phyloP scores from a whole-genome alignment of 2,113 vertebrate genomes.

The Embiotoca jacksoni region DNA sequence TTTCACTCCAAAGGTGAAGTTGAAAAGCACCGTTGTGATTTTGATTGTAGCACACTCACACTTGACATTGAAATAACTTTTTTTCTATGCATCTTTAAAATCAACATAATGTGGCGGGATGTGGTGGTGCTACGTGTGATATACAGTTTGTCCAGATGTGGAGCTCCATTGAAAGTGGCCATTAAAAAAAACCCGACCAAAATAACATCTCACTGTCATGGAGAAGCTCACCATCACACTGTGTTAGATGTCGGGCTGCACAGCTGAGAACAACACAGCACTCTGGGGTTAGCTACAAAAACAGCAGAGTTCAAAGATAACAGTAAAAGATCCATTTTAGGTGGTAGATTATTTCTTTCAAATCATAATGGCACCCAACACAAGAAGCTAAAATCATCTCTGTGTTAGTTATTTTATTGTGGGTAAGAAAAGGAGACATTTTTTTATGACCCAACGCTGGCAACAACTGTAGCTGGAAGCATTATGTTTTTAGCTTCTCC shows the following conservation, averaged over 20 bases:
- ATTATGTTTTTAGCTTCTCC: no score
- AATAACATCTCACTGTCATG: neutral
- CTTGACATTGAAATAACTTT: neutral
- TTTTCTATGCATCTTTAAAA: neutral
- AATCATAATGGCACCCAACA: no score
- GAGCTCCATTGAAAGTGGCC: neutral
- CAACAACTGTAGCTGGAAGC: no score
- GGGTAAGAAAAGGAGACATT: no score
- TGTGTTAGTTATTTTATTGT: no score
- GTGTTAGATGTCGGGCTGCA: slow-evolving; percentile 2
- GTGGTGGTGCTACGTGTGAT: no score
- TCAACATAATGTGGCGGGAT: neutral
- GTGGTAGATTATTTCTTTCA: neutral
- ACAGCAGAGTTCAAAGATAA: slow-evolving; percentile 1
- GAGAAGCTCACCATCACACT: neutral
- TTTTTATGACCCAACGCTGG: no score
- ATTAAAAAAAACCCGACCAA: slow-evolving; percentile 1
- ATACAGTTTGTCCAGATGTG: neutral
- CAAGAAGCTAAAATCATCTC: no score
- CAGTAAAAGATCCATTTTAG: neutral
- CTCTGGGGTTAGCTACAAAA: neutral
- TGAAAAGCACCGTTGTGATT: slow-evolving; percentile 14
- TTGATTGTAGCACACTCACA: neutral
- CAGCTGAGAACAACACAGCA: neutral
- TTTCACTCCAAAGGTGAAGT: slow-evolving; percentile 16